Evolutionary conservation across 2,113 vertebrate genomes (phyloP).

Genomic region (Myrmecobius fasciatus): DNA sequence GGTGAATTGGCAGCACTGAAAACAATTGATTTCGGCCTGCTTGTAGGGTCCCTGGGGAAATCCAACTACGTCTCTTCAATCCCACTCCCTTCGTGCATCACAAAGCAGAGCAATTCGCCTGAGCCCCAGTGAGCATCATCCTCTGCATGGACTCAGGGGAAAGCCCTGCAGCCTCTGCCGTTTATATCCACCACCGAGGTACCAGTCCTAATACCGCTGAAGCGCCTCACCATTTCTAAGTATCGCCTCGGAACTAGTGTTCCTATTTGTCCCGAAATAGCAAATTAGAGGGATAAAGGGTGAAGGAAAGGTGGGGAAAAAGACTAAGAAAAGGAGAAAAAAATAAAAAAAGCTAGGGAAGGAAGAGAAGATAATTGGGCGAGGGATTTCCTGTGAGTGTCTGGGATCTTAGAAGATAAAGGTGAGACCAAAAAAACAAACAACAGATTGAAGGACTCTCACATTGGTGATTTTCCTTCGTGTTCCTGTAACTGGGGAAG

Average conservation of each 20-base stretch:
- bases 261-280: background rate
- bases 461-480: background rate
- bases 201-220: background rate
- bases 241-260: background rate
- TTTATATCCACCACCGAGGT: background rate
- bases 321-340: background rate
- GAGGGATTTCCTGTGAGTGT: background rate
- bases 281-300: background rate
- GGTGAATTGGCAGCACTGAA: background rate
- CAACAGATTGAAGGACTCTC: background rate
- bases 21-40: slow-evolving; percentile 1
- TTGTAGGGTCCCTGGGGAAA: background rate
- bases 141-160: background rate
- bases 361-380: background rate
- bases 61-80: background rate
- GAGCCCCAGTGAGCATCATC: background rate
- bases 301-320: background rate
- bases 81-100: background rate
- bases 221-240: background rate
- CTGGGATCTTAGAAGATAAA: background rate
- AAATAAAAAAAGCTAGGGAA: no score
- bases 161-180: background rate
- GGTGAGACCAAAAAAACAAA: background rate
- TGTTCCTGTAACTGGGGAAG: background rate
- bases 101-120: background rate